These are phyloP conservation scores for Crypturellus undulatus DNA, from an alignment of 2,113 vertebrate genomes.

Conservation along the genomic window DNA sequence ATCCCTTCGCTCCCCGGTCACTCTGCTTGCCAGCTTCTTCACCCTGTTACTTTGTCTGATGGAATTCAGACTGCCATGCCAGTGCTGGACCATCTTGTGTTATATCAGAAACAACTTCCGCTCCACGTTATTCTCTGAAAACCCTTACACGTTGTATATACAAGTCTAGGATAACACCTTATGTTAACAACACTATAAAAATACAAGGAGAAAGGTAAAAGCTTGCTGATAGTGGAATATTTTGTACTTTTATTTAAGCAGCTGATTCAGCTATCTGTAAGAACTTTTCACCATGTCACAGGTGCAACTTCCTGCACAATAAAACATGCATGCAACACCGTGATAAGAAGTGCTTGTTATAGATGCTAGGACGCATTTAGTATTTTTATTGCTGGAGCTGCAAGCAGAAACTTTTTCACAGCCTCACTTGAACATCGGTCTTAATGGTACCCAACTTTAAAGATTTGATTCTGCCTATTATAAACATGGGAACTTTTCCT, in stretches of 20 bases:
- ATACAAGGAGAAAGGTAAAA: not conserved
- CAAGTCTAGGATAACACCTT: not conserved
- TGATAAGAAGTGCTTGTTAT: not conserved
- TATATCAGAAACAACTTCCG: not conserved
- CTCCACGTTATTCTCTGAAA: conserved; percentile 21
- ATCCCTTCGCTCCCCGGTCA: conserved; percentile 46
- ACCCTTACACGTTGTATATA: not conserved
- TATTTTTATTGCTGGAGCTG: not conserved
- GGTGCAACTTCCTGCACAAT: not conserved
- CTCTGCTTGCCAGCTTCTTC: conserved; percentile 8
- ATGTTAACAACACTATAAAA: not conserved
- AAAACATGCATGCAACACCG: not conserved
- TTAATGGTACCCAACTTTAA: not conserved
- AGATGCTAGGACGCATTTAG: not conserved
- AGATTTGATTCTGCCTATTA: not conserved
- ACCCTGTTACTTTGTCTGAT: conserved; percentile 47
- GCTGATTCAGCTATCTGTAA: not conserved
- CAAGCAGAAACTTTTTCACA: not conserved
- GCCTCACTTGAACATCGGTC: not conserved
- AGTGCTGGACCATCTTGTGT: conserved; percentile 13
- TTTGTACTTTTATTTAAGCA: not conserved
- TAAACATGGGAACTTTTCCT: not conserved
- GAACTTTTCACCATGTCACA: not conserved
- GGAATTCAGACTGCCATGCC: conserved; percentile 46
- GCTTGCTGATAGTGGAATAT: not conserved